A percentile compares a stretch with the other conserved stretches of the same genome.
Conservation (phyloP, 2,888 invertebrate genomes). For the Muschampia plurimacula region DNA sequence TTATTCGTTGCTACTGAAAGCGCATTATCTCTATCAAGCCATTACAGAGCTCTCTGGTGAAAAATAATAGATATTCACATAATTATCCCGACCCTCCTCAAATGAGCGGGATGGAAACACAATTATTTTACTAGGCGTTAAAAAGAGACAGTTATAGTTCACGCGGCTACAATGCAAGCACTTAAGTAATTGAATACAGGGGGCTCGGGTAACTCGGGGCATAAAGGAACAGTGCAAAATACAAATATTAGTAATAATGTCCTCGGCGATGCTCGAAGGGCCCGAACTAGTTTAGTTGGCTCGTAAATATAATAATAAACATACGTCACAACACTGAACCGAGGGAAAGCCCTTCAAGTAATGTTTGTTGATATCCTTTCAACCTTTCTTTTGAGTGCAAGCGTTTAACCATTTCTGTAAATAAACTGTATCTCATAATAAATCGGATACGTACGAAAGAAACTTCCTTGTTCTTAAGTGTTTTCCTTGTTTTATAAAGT, state of each 20-base stretch:
- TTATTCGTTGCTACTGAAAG: constrained; percentile 63
- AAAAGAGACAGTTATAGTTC: constrained; percentile 62
- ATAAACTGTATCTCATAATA: constrained; percentile 10
- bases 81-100: constrained; percentile 73
- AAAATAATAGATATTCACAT: constrained; percentile 83
- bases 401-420: constrained; percentile 33
- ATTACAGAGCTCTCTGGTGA: constrained; percentile 75
- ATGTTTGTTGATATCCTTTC: constrained; percentile 33
- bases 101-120: constrained; percentile 50
- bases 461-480: not conserved
- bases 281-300: constrained; percentile 58
- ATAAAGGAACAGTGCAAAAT: constrained; percentile 76
- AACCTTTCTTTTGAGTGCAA: constrained; percentile 30
- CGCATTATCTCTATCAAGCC: constrained; percentile 75
- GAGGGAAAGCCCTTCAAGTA: constrained; percentile 29
- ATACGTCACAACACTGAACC: constrained; percentile 43
- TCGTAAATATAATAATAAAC: constrained; percentile 62
- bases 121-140: constrained; percentile 49
- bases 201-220: constrained; percentile 68
- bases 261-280: constrained; percentile 58
- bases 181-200: constrained; percentile 83
- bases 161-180: constrained; percentile 66
- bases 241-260: constrained; percentile 73
- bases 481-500: constrained; percentile 10
- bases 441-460: constrained; percentile 2